phyloP scores from a whole-genome alignment of 2,113 vertebrate species.

The Ivindomyrus marchei region DNA sequence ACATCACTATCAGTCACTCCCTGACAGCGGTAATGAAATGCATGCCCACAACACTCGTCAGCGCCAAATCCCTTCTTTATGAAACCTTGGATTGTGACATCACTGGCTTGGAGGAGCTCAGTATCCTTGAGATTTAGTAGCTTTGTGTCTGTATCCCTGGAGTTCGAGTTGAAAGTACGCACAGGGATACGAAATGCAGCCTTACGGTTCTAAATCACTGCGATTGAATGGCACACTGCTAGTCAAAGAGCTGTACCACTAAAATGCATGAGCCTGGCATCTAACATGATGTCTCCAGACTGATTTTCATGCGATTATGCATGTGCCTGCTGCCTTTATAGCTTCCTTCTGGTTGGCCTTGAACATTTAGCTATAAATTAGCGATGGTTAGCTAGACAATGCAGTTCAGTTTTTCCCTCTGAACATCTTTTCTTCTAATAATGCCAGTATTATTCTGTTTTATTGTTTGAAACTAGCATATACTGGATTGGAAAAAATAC shows the following conservation, averaged over 20 bases:
- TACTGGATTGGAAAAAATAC: neutral
- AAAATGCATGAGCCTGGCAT: neutral
- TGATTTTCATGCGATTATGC: neutral
- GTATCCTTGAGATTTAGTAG: neutral
- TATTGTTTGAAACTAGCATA: neutral
- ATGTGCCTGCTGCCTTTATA: neutral
- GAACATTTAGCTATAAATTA: neutral
- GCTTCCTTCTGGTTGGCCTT: neutral
- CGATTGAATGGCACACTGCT: neutral
- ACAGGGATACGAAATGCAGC: neutral
- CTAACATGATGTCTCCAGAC: neutral
- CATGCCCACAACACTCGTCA: neutral
- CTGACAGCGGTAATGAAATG: neutral
- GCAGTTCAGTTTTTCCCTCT: neutral
- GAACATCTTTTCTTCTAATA: neutral
- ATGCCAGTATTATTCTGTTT: neutral
- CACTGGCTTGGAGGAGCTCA: neutral
- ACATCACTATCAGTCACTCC: neutral
- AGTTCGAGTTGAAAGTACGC: neutral
- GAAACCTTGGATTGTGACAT: slow-evolving; percentile 4
- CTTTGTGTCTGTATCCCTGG: neutral
- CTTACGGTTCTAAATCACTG: neutral
- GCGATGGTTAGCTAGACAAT: neutral
- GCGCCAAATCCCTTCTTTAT: neutral
- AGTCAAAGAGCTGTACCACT: neutral